Evolutionary conservation across 2,113 vertebrate genomes (phyloP), one percentile per base, ranked within the genome.

Genomic region (Brachyistius frenatus): DNA sequence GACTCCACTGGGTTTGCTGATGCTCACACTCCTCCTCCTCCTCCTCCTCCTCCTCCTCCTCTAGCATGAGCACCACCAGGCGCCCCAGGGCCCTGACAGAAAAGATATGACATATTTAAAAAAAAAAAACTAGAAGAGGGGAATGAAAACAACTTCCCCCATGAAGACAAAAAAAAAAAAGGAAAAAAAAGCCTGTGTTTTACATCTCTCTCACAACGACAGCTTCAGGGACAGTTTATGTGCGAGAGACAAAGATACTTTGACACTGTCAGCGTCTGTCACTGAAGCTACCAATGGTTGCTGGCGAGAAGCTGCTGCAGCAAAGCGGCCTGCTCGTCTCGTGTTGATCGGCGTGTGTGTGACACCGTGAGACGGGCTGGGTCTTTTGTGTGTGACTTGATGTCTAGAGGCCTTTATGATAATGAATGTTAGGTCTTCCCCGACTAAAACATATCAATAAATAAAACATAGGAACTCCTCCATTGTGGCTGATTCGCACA

Each of bases 191-290:
- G 73, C 73, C 78, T 81, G 84, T 90, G 88, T 94, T 93, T 93
- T 93, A 94, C 91, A 90, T 89, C 89, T 92, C 83, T 91, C 84
- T 84, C 90, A 90, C 90, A 84, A 83, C 91, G 87, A 91, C 92
- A 94, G 93, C 94, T 95, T 95, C 93, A 83, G 95, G 95, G 94
- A 95, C 92, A 95, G 94, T 95, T 94, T 94, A 94, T 89, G 86
- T 91, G 90, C 69, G 47, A 74, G 87, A 94, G 91, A 92, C 90
- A 89, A 86, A 84, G 89, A 88, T 57, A 89, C 94, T 95, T 94
- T 95, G 94, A 94, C 94, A 92, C 54, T 92, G 94, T 94, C 94
- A 93, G 87, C 93, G 92, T 93, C 92, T 93, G 94, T 93, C 94
- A 92, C 87, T 39, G 73, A 85, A 61, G 81, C 84, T 65, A 77